Evolutionary conservation across 35 echinoderm and acorn worm species (phyloP), one percentile per base, ranked within the genome.

Genomic region (Apostichopus japonicus): DNA sequence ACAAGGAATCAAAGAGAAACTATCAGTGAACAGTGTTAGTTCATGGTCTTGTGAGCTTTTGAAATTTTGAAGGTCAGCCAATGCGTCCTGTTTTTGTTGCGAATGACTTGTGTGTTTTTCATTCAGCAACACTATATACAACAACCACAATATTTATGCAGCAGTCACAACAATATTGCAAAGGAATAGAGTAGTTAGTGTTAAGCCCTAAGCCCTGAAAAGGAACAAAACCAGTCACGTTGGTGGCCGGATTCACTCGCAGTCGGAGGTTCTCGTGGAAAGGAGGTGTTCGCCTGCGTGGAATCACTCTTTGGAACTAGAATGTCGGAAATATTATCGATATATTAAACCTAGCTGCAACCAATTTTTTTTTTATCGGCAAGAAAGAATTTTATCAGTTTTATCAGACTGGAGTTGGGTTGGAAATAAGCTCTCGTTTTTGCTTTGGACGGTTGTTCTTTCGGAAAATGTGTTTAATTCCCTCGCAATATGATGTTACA

Each of bases 401-500:
- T 44, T 44, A 44, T 44, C 33, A 67, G 19, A 67, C 19, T 67
- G 63, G 63, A 67, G 63, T 19, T 17, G 63, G 63, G 19, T 19
- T 11, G 63, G 19, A 67, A 15, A 67, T 44, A 44, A 44, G 33
- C 33, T 44, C 33, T 19, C 19, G 63, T 67, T 67, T 65, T 21
- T 55, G 19, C 79, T 54, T 52, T 33, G 79, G 79, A 83, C 10
- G 23, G 78, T 71, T 87, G 65, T 56, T 90, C 72, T 44, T 54
- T 55, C 72, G 72, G 90, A 79, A 91, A 91, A 91, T 91, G 76
- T 91, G 90, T 79, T 23, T 55, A 53, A 8, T 56, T 25, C 79
- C 23, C 52, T 77, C 71, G 24, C 90, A 91, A 91, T 91, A 91
- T 91, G 90, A 91, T 91, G 90, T 79, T 91, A 91, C 90, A 91